These are phyloP conservation scores for Aptenodytes patagonicus DNA, from an alignment of 2,113 vertebrate species.

Conservation along the genomic window DNA sequence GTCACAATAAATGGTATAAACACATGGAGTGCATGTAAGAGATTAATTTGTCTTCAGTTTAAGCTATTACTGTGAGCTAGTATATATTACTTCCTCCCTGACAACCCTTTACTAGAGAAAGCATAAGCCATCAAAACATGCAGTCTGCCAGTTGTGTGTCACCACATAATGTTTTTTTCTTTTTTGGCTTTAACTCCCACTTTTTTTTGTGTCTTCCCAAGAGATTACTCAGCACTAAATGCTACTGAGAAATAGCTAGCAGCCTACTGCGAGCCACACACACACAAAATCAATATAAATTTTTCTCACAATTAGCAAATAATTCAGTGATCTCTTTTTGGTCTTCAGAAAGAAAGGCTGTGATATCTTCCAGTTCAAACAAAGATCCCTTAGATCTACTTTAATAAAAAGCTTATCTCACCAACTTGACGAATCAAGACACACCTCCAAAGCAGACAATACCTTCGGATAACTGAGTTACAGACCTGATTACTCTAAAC, in stretches of 20 bases:
- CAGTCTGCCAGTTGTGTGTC: not conserved
- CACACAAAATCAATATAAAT: slow-evolving; percentile 72
- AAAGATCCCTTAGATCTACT: slow-evolving; percentile 30
- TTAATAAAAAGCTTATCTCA: slow-evolving; percentile 39
- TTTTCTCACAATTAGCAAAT: slow-evolving; percentile 80
- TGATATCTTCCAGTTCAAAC: not conserved
- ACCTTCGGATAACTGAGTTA: slow-evolving; percentile 16
- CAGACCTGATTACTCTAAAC: slow-evolving; percentile 7
- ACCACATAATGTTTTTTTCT: not conserved
- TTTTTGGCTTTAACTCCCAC: not conserved
- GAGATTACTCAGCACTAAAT: slow-evolving; percentile 48
- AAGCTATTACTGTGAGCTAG: not conserved
- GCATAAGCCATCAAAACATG: not conserved
- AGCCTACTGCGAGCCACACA: slow-evolving; percentile 24
- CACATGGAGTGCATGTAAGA: not conserved
- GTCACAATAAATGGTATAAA: not conserved
- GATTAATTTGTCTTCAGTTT: not conserved
- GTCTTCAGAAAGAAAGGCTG: slow-evolving; percentile 29
- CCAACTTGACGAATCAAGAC: slow-evolving; percentile 25
- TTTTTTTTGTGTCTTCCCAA: slow-evolving; percentile 8
- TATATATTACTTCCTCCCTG: not conserved
- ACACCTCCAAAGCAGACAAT: slow-evolving; percentile 19
- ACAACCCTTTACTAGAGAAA: not conserved
- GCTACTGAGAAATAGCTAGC: slow-evolving; percentile 54
- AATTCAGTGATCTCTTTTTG: slow-evolving; percentile 69